These are phyloP conservation scores for Silurus asotus DNA, from an alignment of 2,113 vertebrate species.

Conservation along the genomic window DNA sequence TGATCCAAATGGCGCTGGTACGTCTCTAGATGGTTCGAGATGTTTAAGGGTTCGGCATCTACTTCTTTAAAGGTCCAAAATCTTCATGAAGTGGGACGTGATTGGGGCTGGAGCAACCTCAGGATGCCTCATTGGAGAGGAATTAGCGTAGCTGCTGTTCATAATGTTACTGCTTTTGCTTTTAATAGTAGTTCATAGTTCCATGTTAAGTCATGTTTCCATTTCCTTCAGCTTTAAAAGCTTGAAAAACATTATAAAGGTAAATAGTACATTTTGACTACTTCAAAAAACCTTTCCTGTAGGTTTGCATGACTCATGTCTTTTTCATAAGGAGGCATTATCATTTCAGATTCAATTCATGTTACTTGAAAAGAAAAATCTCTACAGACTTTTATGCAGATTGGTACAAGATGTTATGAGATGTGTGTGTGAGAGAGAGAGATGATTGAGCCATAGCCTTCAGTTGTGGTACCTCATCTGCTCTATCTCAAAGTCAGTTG, in stretches of 20 bases:
- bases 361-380: background rate
- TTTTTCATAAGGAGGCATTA: background rate
- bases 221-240: background rate
- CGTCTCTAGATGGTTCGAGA: too few species aligned
- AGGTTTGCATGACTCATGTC: conserved; percentile 5
- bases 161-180: background rate
- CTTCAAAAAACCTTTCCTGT: background rate
- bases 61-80: too few species aligned
- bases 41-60: too few species aligned
- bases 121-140: too few species aligned
- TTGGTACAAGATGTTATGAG: background rate
- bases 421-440: background rate
- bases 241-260: background rate
- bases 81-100: too few species aligned
- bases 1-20: too few species aligned
- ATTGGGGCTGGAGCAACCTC: too few species aligned
- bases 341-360: background rate
- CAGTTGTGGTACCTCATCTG: background rate
- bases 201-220: background rate
- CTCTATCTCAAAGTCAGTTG: background rate
- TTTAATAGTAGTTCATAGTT: background rate
- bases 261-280: background rate
- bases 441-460: background rate
- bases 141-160: too few species aligned
- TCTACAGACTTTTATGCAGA: background rate